Percentiles rank a stretch among this genome's conserved stretches.
Conservation (phyloP, 2,888 invertebrate species). For the Orthonychiurus folsomi region DNA sequence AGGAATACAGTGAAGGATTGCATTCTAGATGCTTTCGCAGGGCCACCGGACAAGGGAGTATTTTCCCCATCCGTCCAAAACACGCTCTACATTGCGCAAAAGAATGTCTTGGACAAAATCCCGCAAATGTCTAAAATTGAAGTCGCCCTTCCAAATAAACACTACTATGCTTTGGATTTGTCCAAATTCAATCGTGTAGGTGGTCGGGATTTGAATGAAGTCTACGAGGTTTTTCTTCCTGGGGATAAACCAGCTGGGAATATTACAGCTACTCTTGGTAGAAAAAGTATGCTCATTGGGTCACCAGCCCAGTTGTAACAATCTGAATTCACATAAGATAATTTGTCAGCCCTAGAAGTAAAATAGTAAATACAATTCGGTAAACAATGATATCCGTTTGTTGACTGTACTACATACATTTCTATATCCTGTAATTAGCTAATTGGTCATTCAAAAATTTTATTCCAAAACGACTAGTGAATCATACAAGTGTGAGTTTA, state of each 20-base stretch:
- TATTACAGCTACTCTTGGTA: constrained; percentile 61
- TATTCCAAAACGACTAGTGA: neutral
- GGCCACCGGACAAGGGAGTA: constrained; percentile 50
- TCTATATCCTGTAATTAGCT: no score
- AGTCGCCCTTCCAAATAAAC: constrained; percentile 69
- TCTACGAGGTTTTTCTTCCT: constrained; percentile 63
- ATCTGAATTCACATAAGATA: no score
- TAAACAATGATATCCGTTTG: no score
- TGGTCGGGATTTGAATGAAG: constrained; percentile 43
- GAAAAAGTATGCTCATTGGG: constrained; percentile 45
- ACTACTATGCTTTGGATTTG: constrained; percentile 66
- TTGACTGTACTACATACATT: no score
- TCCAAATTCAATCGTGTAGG: constrained; percentile 60
- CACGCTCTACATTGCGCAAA: constrained; percentile 63
- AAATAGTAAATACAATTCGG: no score
- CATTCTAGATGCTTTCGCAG: constrained; percentile 66
- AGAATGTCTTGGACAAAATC: constrained; percentile 58
- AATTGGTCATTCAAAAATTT: no score
- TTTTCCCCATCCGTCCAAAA: constrained; percentile 71
- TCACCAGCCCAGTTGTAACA: no score
- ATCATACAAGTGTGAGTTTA: no score
- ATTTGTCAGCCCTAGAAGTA: no score
- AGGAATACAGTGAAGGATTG: constrained; percentile 57
- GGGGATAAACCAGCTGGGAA: constrained; percentile 70
- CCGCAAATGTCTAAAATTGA: constrained; percentile 52